Percentiles rank a stretch among this genome's conserved stretches.
These are phyloP conservation scores for Microplitis mediator DNA, from an alignment of 1,140 invertebrate genomes.

Conservation along the genomic window DNA sequence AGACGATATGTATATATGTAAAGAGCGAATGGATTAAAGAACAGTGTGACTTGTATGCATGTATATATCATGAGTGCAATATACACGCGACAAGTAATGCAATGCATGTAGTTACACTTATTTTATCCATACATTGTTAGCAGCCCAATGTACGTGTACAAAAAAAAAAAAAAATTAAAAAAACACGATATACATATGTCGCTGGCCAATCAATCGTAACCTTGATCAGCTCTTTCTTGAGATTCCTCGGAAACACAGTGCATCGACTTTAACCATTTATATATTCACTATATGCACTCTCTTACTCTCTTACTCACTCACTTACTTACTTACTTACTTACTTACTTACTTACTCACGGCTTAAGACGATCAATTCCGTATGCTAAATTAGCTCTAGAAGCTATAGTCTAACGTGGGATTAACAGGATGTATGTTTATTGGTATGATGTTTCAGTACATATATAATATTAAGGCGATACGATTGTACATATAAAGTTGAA, in stretches of 20 bases:
- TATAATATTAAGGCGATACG: no score
- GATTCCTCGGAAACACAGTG: slow-evolving; percentile 39
- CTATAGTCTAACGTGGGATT: no score
- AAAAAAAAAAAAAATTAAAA: not conserved
- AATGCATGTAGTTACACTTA: not conserved
- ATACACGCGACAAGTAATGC: not conserved
- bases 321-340: no score
- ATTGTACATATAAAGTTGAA: no score
- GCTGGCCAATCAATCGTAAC: slow-evolving; percentile 33
- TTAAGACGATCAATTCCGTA: no score
- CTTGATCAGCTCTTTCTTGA: slow-evolving; percentile 45
- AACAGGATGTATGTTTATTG: no score
- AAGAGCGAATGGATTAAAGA: not conserved
- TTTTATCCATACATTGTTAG: not conserved
- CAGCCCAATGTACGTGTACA: not conserved
- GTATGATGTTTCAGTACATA: no score
- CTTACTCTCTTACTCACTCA: not conserved
- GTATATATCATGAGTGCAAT: not conserved
- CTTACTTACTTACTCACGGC: no score
- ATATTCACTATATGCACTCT: no score
- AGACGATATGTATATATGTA: no score
- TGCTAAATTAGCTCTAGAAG: no score
- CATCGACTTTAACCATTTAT: not conserved
- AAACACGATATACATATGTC: not conserved
- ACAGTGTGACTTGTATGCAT: not conserved